phyloP scores from a whole-genome alignment of 2,888 invertebrate genomes.

The Drosophila pullipes region DNA sequence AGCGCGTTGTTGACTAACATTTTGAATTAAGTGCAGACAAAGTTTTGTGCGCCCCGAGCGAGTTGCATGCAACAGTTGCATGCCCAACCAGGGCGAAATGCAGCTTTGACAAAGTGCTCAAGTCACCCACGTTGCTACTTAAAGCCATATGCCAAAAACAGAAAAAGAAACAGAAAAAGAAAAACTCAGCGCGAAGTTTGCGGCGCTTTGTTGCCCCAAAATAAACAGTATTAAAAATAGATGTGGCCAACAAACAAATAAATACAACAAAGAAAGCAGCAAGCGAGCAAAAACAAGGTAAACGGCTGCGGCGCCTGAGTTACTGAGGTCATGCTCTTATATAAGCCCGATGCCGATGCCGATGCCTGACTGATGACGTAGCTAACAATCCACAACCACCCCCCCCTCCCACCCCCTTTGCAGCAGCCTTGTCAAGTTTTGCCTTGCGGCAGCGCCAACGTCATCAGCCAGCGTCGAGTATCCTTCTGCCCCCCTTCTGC shows the following conservation, averaged over 20 bases:
- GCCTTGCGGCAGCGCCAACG: slow-evolving; percentile 52
- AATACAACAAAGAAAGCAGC: background rate
- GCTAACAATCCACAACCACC: background rate
- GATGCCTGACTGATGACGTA: slow-evolving; percentile 42
- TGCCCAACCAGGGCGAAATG: background rate
- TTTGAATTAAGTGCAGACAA: background rate
- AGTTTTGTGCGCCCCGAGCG: background rate
- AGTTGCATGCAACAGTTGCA: background rate
- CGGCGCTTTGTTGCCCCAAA: slow-evolving; percentile 34
- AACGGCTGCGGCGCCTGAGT: slow-evolving; percentile 7
- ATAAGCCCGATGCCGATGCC: slow-evolving; percentile 48
- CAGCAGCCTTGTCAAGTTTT: slow-evolving; percentile 21
- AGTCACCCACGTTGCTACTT: background rate
- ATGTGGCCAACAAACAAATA: slow-evolving; percentile 15
- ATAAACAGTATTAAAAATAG: slow-evolving; percentile 57
- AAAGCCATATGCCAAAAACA: slow-evolving; percentile 3
- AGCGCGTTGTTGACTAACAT: background rate
- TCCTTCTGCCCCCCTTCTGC: slow-evolving; percentile 17
- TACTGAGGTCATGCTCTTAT: slow-evolving; percentile 72
- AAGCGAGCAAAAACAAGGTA: slow-evolving; percentile 29
- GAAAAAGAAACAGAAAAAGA: background rate
- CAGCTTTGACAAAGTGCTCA: background rate
- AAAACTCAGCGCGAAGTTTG: slow-evolving; percentile 7
- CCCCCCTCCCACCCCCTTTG: background rate
- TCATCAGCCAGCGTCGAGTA: slow-evolving; percentile 60